These are phyloP conservation scores for Malthinus seriepunctatus DNA, from an alignment of 2,888 invertebrate genomes.

Conservation along the genomic window DNA sequence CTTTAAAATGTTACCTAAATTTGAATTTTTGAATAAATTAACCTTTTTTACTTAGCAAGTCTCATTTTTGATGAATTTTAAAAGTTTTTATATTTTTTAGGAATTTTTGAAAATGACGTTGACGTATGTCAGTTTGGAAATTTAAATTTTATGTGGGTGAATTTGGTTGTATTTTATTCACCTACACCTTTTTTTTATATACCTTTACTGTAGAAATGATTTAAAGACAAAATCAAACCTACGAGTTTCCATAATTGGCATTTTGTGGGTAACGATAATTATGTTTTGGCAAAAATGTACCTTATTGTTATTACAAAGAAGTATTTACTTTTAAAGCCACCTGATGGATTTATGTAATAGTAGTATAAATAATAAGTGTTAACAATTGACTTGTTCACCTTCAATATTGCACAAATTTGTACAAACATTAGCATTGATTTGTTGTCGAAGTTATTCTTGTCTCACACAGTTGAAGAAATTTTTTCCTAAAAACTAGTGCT, in stretches of 20 bases:
- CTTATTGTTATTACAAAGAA: background rate
- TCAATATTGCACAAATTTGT: slow-evolving; percentile 2
- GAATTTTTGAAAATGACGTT: background rate
- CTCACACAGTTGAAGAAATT: too few relatives aligned
- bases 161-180: background rate
- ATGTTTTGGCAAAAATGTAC: too few relatives aligned
- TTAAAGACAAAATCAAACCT: background rate
- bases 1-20: too few relatives aligned
- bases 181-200: background rate
- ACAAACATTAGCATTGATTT: background rate
- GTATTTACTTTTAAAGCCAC: background rate
- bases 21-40: too few relatives aligned
- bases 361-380: slow-evolving; percentile 10
- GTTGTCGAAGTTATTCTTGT: background rate
- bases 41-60: too few relatives aligned
- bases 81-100: too few relatives aligned
- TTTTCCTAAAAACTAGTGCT: too few relatives aligned
- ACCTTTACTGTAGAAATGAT: too few relatives aligned
- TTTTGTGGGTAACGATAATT: background rate
- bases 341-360: slow-evolving; percentile 1
- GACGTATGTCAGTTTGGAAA: background rate
- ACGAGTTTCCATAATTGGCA: slow-evolving; percentile 8
- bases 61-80: too few relatives aligned
- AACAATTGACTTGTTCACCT: slow-evolving; percentile 21
- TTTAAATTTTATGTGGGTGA: background rate